Base-by-base conservation (phyloP, 2,888 invertebrate genomes). In the Slavum lentiscoides region DNA sequence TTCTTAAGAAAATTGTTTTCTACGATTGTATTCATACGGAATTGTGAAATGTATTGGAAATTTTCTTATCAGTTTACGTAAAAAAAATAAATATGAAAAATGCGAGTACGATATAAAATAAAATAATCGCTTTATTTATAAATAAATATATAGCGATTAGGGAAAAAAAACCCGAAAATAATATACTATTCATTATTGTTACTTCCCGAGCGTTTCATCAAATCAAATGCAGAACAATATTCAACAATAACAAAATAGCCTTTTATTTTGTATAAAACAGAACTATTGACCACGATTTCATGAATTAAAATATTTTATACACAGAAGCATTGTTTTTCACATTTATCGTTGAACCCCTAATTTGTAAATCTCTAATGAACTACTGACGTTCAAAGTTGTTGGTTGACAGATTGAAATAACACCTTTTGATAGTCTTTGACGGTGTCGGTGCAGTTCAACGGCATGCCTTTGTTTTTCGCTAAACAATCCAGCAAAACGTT, bases 341-440 rank as follows among this genome's bases (percentile, higher is more conserved):
- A 55, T 80, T 30, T 17, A 75, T 39, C 62, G 70, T 77, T 62
- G 53, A 77, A 70, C 6, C n/a, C n/a, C 75, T 76, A 67, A 13
- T 49, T 49, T 23, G 55, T n/a, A 66, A 66, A 15, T 80, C 62
- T 64, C 62, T 72, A 80, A 72, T 59, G 9, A 64, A 19, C 62
- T 77, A 30, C n/a, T 30, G 9, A 61, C 62, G 39, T 58, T 80
- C 39, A 80, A 23, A 72, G 55, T 58, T 53, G 23, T 64, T 80
- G 80, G 66, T 2, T 64, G 15, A 64, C n/a, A 66, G 64, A 72
- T 55, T 80, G 80, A 80, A 80, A 80, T 30, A 80, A 72, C 30
- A 64, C 70, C 9, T 64, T 80, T 66, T 80, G 62, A 72, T 80
- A 80, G 15, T 80, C 80, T 64, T 80, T 72, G 15, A 80, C 39